Evolutionary conservation across 2,888 invertebrate species (phyloP), one percentile per base, ranked within the genome.

Genomic region (Anaspis maculata): DNA sequence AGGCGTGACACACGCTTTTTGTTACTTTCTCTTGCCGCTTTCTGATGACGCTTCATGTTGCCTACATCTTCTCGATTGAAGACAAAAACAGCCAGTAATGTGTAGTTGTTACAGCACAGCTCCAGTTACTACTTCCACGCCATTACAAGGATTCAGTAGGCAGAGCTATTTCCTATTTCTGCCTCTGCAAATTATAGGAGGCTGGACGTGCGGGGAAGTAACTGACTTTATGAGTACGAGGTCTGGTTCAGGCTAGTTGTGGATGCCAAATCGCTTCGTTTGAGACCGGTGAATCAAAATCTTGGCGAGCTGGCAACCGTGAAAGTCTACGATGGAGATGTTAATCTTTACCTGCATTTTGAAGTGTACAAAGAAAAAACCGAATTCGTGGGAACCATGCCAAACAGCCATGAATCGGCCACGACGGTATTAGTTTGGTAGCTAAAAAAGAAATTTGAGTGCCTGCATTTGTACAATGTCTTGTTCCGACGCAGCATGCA

Each of bases 251-350:
- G 66, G 3, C 94, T 94, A 0, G 69, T 74, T 1, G 71, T 89
- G 15, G 92, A 92, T 55, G 77, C 80, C 1, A 74, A 69, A 42
- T 66, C 69, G 23, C 61, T 84, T 32, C 68, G 87, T 52, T 73
- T 68, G 51, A 75, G 68, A 51, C 48, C 78, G n/a, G 49, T 82
- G 1, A 72, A 72, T 51, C 67, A 77, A 40, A 77, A 83, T 45
- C 65, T 66, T 7, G 64, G 73, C 1, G 62, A 71, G 13, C 70
- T 88, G 37, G 81, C 81, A 6, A 70, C 68, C 15, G 73, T 76
- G 9, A 79, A 74, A 62, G 79, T 77, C 0, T 94, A 90, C 66
- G 91, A 94, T 61, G 92, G 92, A 0, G 84, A 83, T 2, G 70
- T 70, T 0, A 65, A 64, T 13, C 58, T 94, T 1, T 92, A 80